A percentile compares a stretch with the other conserved stretches of the same genome.
These are phyloP conservation scores for Stegastes partitus DNA, from an alignment of 2,113 vertebrate genomes.

Conservation along the genomic window DNA sequence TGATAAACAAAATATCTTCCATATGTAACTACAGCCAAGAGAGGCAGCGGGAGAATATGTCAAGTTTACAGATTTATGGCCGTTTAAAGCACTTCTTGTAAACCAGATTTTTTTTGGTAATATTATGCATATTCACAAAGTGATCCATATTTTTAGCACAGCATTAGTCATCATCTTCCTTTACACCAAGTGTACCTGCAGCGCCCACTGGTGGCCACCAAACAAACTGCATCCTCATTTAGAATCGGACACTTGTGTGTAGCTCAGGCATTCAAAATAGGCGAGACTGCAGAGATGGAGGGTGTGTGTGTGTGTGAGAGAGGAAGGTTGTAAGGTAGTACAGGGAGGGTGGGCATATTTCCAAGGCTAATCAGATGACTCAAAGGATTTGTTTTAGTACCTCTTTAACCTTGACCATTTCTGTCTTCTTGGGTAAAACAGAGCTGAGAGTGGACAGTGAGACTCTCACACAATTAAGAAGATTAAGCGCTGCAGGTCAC, in stretches of 20 bases:
- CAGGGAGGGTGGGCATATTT: slow-evolving; percentile 25
- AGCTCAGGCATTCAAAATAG: slow-evolving; percentile 16
- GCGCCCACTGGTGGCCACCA: slow-evolving; percentile 59
- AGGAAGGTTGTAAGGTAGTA: slow-evolving; percentile 6
- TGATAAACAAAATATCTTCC: neutral
- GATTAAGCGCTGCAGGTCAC: slow-evolving; percentile 47
- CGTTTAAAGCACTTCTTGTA: too few species aligned
- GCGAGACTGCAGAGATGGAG: slow-evolving; percentile 6
- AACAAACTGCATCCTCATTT: slow-evolving; percentile 12
- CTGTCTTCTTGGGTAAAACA: slow-evolving; percentile 45
- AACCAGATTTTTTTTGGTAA: too few species aligned
- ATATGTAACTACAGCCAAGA: neutral
- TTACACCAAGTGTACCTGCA: slow-evolving; percentile 11
- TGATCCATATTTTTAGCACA: neutral
- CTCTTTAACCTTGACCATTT: slow-evolving; percentile 62
- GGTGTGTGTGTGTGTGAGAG: neutral
- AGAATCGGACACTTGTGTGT: neutral
- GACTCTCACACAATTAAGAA: slow-evolving; percentile 36
- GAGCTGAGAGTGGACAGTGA: neutral
- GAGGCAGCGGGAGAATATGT: neutral
- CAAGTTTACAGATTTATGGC: neutral
- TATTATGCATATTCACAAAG: neutral
- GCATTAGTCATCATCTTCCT: neutral
- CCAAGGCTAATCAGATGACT: slow-evolving; percentile 50
- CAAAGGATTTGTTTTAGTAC: slow-evolving; percentile 46